Conservation (phyloP, 2,888 invertebrate genomes). For the Stictocephala bisonia region DNA sequence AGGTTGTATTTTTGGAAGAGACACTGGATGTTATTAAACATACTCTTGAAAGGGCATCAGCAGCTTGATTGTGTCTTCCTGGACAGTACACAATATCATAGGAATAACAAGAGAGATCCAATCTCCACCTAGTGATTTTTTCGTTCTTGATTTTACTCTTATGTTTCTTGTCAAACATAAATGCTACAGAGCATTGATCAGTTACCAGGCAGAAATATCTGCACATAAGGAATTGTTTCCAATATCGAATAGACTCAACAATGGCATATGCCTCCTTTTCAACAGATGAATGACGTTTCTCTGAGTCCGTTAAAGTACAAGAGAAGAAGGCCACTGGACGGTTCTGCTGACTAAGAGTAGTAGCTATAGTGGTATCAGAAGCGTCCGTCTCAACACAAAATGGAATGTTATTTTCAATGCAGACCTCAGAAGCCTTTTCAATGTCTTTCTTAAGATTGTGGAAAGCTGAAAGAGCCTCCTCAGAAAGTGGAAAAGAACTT, state of each 20-base stretch:
- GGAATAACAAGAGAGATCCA: slow-evolving; percentile 50
- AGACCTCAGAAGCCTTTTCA: not conserved
- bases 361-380: slow-evolving; percentile 19
- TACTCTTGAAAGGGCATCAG: slow-evolving; percentile 51
- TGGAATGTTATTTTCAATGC: not conserved
- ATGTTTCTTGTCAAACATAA: slow-evolving; percentile 44
- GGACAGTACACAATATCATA: slow-evolving; percentile 49
- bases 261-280: slow-evolving; percentile 55
- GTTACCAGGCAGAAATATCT: slow-evolving; percentile 49
- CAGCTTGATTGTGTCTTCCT: slow-evolving; percentile 50
- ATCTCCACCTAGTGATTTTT: slow-evolving; percentile 46
- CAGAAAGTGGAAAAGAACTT: not conserved
- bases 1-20: no score
- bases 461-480: not conserved
- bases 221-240: slow-evolving; percentile 50
- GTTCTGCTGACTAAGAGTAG: slow-evolving; percentile 5
- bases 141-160: slow-evolving; percentile 47
- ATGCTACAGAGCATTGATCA: slow-evolving; percentile 49
- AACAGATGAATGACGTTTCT: slow-evolving; percentile 50
- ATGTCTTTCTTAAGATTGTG: not conserved
- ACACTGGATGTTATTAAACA: no score
- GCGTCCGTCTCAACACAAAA: slow-evolving; percentile 11
- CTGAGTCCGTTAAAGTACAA: slow-evolving; percentile 43
- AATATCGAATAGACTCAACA: slow-evolving; percentile 53
- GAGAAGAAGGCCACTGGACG: slow-evolving; percentile 48